phyloP scores from a whole-genome alignment of 2,888 invertebrate genomes.

The Pristionchus maxplancki region DNA sequence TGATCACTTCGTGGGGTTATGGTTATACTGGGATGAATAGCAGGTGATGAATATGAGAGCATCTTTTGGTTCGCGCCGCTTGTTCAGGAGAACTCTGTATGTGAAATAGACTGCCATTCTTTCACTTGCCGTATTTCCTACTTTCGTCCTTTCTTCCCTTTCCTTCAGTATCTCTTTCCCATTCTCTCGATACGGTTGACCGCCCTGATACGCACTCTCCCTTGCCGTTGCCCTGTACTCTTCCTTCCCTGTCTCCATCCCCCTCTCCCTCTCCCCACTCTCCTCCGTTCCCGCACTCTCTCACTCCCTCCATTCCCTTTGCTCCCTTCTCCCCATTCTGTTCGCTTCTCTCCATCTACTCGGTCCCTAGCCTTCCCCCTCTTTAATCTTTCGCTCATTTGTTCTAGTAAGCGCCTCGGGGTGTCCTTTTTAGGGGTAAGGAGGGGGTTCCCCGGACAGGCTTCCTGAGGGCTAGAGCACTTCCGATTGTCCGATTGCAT shows the following conservation, averaged over 20 bases:
- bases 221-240: conserved; percentile 53
- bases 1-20: too few species aligned
- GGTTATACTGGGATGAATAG: too few species aligned
- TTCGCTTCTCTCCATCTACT: not conserved
- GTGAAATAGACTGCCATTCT: too few species aligned
- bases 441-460: not conserved
- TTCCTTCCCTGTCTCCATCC: not conserved
- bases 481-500: not conserved
- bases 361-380: not conserved
- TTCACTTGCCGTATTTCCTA: not conserved
- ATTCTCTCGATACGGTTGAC: conserved; percentile 38
- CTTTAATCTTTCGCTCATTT: conserved; percentile 28
- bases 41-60: too few species aligned
- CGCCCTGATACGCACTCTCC: conserved; percentile 50
- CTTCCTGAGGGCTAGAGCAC: not conserved
- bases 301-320: conserved; percentile 26
- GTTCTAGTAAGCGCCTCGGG: conserved; percentile 51
- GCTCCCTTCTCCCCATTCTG: not conserved
- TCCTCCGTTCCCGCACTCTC: conserved; percentile 54
- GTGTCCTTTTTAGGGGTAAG: conserved; percentile 52
- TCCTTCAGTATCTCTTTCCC: not conserved
- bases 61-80: too few species aligned
- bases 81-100: too few species aligned
- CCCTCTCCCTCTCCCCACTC: conserved; percentile 27
- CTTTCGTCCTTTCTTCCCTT: not conserved